Evolutionary conservation across 1,140 invertebrate species (phyloP), one percentile per base, ranked within the genome.

Genomic region (Holcopasites calliopsidis): DNA sequence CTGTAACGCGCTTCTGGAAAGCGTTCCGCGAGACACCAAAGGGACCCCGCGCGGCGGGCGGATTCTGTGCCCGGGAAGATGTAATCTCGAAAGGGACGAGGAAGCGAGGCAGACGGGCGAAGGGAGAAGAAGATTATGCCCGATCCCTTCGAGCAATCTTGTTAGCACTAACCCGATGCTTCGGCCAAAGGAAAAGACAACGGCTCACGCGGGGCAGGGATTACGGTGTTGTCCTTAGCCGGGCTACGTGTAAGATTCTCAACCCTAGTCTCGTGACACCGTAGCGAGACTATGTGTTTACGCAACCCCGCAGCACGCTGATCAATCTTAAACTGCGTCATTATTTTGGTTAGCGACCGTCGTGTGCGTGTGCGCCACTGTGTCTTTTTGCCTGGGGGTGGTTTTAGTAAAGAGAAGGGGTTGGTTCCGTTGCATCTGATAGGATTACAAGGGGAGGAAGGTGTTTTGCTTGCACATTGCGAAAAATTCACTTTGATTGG

Each of bases 91-190:
- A 80, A 71, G 74, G 64, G 72, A 83, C 70, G 58, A 76, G 80
- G 71, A 74, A 64, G 74, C 47, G 70, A 71, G 66, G 57, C 40
- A 74, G 80, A 69, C 44, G 62, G 73, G 55, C 54, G 54, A 61
- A 57, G 61, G 71, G 61, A 58, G 75, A 73, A 58, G 75, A 73
- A 82, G 82, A 85, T 85, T 85, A 83, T 83, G 74, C 75, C 50
- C 65, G 72, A 79, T 85, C 81, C 86, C 85, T 86, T 80, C 75
- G 64, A 80, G 80, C 81, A 87, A 88, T 87, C 86, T 86, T 85
- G 86, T 87, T 87, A 88, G 79, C 81, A 72, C 77, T 82, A 85
- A 78, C 77, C 70, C 69, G 70, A 70, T 21, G 16, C 73, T 38
- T 49, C 60, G 55, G 49, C 54, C 57, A 76, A 85, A 77, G 73